Evolutionary conservation across 1,140 invertebrate species (phyloP), one percentile per base, ranked within the genome.

Genomic region (Drosophila sp.): DNA sequence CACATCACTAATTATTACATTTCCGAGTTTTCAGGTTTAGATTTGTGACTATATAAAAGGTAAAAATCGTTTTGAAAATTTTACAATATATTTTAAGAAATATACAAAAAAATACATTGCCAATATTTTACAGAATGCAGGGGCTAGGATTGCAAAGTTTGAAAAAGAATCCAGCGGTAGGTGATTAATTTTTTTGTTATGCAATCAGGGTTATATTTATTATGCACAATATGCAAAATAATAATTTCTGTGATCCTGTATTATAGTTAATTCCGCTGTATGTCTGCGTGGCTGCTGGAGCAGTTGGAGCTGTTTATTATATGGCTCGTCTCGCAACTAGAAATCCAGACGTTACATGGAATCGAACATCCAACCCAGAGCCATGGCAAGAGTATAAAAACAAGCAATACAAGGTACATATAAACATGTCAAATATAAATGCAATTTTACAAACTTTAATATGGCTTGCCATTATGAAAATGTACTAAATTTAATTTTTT

Each of bases 311-410:
- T 1, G 65, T 92, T 0, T 93, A 93, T 38, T 97, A 97, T 82
- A 92, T 94, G 0, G 25, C 93, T 0, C 94, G 97, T 50, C 92
- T 97, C 34, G 96, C 96, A n/a, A 76, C 93, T 0, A 93, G 93
- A 53, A 96, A 94, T 80, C 97, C 97, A 38, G 97, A 97, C 86
- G 96, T 97, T 9, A 93, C 95, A 48, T 97, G 96, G 96, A 94
- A 94, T 73, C 93, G 93, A 43, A 94, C 93, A 45, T 91, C 82
- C 16, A 96, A 96, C 80, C 94, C 95, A 2, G 96, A 97, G 82
- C 96, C 97, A 4, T 97, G 96, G 95, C 93, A 97, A 77, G 94
- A 95, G 63, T 97, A 96, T 90, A 93, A 93, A 51, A 92, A 94
- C 54, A 97, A 97, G 89, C 95, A 96, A 79, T 97, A 97, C 87